Percentiles rank a stretch among this genome's conserved stretches.
These are phyloP conservation scores for Tachysurus fulvidraco DNA, from an alignment of 2,113 vertebrate species.

Conservation along the genomic window DNA sequence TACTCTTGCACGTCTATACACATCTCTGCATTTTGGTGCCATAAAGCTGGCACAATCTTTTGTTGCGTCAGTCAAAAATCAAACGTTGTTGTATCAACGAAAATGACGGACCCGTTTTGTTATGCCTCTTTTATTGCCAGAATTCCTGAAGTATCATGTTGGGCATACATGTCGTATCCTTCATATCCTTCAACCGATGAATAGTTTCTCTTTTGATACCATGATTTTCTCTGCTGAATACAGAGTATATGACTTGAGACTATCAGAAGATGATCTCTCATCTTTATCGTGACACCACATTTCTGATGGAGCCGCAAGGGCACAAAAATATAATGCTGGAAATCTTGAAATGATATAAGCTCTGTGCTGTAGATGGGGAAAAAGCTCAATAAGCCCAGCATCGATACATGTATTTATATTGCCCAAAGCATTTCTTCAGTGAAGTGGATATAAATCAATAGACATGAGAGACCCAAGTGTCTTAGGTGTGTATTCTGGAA, in stretches of 20 bases:
- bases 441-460: slow-evolving; percentile 13
- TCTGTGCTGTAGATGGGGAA: background rate
- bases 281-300: background rate
- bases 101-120: background rate
- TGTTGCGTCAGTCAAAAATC: background rate
- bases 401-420: background rate
- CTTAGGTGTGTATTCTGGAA: background rate
- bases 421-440: slow-evolving; percentile 11
- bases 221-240: background rate
- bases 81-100: background rate
- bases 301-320: background rate
- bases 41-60: background rate
- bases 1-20: background rate
- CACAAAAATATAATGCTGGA: background rate
- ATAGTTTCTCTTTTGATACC: background rate
- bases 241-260: background rate
- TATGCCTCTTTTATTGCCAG: background rate
- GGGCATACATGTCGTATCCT: background rate
- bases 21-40: background rate
- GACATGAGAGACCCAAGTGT: background rate
- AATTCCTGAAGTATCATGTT: background rate
- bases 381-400: background rate
- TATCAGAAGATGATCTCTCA: background rate
- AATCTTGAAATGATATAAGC: slow-evolving; percentile 2
- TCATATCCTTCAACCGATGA: background rate